Base-by-base conservation (phyloP, 2,797 vertebrate genomes). In the Atherinosoma microstoma region DNA sequence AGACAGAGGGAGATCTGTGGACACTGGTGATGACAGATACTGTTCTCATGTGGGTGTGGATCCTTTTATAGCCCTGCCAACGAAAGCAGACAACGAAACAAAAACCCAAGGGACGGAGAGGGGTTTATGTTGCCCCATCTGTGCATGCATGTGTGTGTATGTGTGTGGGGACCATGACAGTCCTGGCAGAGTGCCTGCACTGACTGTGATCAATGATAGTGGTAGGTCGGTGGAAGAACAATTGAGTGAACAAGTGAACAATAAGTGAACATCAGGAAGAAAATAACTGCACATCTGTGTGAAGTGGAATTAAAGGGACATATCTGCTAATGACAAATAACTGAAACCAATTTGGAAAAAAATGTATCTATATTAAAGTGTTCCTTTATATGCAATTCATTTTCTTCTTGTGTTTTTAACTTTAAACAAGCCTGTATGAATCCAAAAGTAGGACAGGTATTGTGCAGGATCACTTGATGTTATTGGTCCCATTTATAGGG, bases 11-110 rank as follows among this genome's bases (percentile, higher is more conserved):
- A 84, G 84, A 76, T 79, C 70, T 80, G 65, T 62, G 84, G 88
- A 88, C 87, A 79, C 73, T 77, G 83, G 69, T 75, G 87, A 92
- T 92, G 91, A 93, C 80, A 84, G 86, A 91, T 79, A 88, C 75
- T 79, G 79, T 80, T 91, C 84, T 87, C 87, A 70, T 90, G 83
- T 90, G 88, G 87, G 88, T 86, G 90, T 83, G 87, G 88, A 91
- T 87, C 82, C 90, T 91, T 93, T 90, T 87, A 91, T 86, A 89
- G 78, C 38, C 38, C 78, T 79, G 89, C 90, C 91, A 93, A 92
- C 83, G 73, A 91, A 89, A 93, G 86, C 91, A 92, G 86, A 92
- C 89, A 89, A 84, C 76, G 36, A 78, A 84, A 84, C 58, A 73
- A 84, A 86, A 86, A 65, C 85, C 78, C 89, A 84, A 58, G 83